A percentile compares a stretch with the other conserved stretches of the same genome.
Conservation (phyloP, 1,140 invertebrate species). For the Procambarus clarkii region DNA sequence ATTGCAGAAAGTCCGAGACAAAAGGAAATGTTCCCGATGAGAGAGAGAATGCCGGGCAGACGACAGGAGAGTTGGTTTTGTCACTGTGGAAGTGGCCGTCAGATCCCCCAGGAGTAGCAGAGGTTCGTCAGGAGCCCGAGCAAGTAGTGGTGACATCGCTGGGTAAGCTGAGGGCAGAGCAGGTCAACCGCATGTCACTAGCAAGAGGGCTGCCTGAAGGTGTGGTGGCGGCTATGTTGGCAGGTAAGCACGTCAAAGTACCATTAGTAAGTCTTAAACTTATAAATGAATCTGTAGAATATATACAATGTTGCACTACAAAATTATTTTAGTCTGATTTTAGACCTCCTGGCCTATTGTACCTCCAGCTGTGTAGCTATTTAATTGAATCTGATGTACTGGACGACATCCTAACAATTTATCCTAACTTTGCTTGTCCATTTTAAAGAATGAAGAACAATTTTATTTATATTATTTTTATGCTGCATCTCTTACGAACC, state of each 20-base stretch:
- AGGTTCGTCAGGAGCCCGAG: not conserved
- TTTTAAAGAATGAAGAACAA: too few relatives aligned
- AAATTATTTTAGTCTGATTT: too few relatives aligned
- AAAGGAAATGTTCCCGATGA: not conserved
- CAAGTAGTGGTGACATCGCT: conserved; percentile 1
- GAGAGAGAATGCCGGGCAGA: not conserved
- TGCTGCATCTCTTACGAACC: too few relatives aligned
- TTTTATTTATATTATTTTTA: too few relatives aligned
- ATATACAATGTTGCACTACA: not conserved
- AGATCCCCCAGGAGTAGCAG: not conserved
- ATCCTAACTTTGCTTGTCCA: too few relatives aligned
- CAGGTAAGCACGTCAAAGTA: not conserved
- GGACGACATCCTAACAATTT: too few relatives aligned
- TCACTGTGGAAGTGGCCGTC: conserved; percentile 21
- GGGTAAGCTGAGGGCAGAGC: conserved; percentile 19
- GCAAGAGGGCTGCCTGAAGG: conserved; percentile 4
- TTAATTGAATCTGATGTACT: too few relatives aligned
- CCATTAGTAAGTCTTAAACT: not conserved
- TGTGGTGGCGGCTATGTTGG: conserved; percentile 13
- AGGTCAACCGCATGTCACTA: conserved; percentile 24
- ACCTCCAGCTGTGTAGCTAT: too few relatives aligned
- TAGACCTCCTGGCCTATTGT: too few relatives aligned
- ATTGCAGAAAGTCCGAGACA: too few relatives aligned
- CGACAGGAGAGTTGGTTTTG: not conserved
- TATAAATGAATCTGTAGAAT: not conserved